Evolutionary conservation across 2,888 invertebrate species (phyloP), one percentile per base, ranked within the genome.

Genomic region (Plebejus argus): DNA sequence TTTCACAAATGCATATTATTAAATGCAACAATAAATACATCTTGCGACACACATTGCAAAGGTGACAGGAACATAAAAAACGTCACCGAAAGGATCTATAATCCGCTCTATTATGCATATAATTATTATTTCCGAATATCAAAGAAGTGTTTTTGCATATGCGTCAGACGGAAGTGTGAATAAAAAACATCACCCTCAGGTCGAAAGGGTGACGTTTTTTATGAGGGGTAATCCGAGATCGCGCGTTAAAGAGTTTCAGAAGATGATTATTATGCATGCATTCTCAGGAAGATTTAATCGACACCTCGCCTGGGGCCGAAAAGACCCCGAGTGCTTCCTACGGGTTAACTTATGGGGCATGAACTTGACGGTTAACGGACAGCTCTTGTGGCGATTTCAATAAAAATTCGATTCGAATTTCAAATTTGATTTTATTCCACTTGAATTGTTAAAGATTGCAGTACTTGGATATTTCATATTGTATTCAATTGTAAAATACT

Each of bases 41-140:
- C n/a, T 49, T 86, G 85, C 83, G 82, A 84, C 85, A 84, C 86
- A 88, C 91, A 91, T 91, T 84, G 84, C 83, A 84, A 93, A 94
- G 94, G 93, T 93, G 93, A 91, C 91, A 90, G 90, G 90, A 89
- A 89, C 86, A 84, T 84, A 85, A 88, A 85, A 84, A 90, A 87
- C 83, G 89, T 91, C 91, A 89, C 88, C 82, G 83, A 88, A 90
- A 89, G 84, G 88, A 83, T 86, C 86, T 87, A 81, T 93, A 93
- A 94, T 94, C 94, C 93, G 88, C 86, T 89, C 90, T 88, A 90
- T 93, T 92, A 93, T 93, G 93, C 94, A 94, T 93, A 93, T 93
- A 93, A 93, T 94, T 93, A 94, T 93, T 94, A 93, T 93, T 94
- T 93, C 93, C 93, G 92, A 92, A 90, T 89, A 91, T 92, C 92